Evolutionary conservation across 2,797 vertebrate genomes (phyloP).

Genomic region (Spondyliosoma cantharus): DNA sequence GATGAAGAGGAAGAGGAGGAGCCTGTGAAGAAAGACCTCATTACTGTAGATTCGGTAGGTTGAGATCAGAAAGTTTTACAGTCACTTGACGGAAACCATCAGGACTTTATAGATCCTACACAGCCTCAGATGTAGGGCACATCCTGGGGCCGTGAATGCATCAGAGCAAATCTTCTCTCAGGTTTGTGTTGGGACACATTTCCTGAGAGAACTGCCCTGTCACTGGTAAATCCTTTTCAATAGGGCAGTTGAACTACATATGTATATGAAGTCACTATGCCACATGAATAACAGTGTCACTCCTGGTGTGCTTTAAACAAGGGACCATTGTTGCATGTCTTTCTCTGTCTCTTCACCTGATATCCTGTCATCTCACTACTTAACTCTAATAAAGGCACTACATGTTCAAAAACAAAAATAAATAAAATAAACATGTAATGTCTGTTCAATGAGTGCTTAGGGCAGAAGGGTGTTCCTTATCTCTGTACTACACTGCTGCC

Average conservation of each 20-base stretch:
- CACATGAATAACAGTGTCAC: no score
- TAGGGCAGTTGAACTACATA: background rate
- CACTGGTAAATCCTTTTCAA: background rate
- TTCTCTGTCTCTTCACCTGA: background rate
- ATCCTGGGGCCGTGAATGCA: background rate
- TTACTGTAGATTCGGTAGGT: conserved; percentile 90
- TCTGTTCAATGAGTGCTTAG: no score
- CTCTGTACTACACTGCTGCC: no score
- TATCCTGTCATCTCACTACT: background rate
- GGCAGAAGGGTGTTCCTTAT: no score
- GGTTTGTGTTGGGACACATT: background rate
- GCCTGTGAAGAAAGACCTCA: conserved; percentile 85
- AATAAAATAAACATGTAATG: no score
- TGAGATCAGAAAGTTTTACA: background rate
- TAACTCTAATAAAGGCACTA: background rate
- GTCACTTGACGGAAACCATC: background rate
- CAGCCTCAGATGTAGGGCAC: background rate
- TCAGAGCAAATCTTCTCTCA: background rate
- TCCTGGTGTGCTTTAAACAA: background rate
- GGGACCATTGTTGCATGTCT: background rate
- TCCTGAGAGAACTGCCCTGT: background rate
- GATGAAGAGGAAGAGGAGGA: conserved; percentile 93
- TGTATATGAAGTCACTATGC: background rate
- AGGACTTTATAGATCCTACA: background rate
- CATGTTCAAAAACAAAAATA: no score